Conservation (phyloP, 2,113 vertebrate species). For the Elachura formosa region DNA sequence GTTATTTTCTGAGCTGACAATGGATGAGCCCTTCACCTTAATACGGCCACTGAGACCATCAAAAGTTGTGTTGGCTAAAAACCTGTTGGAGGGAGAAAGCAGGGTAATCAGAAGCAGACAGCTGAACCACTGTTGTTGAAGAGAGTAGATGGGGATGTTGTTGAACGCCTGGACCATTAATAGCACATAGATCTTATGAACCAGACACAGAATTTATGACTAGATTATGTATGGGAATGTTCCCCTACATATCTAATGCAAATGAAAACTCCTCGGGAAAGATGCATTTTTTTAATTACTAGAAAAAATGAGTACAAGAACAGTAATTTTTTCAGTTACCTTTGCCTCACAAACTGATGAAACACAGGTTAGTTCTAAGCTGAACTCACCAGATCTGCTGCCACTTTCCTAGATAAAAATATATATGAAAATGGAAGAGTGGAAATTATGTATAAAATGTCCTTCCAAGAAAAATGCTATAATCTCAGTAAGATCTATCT, state of each 20-base stretch:
- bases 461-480: slow-evolving; percentile 14
- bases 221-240: background rate
- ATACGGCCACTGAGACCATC: slow-evolving; percentile 88
- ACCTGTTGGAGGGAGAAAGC: slow-evolving; percentile 70
- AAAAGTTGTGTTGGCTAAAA: slow-evolving; percentile 91
- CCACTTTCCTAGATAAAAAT: background rate
- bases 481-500: background rate
- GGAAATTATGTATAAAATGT: background rate
- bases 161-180: background rate
- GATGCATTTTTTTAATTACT: background rate
- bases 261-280: background rate
- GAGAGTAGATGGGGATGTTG: background rate
- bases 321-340: background rate
- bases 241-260: background rate
- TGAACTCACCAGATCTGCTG: background rate
- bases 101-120: background rate
- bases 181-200: background rate
- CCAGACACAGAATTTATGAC: background rate
- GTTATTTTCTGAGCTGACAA: slow-evolving; percentile 86
- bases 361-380: background rate
- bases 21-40: slow-evolving; percentile 81
- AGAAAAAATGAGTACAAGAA: background rate
- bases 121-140: background rate
- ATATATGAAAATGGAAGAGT: background rate
- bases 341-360: background rate